Evolutionary conservation across 2,113 vertebrate genomes (phyloP), one percentile per base, ranked within the genome.

Genomic region (Centrocercus urophasianus): DNA sequence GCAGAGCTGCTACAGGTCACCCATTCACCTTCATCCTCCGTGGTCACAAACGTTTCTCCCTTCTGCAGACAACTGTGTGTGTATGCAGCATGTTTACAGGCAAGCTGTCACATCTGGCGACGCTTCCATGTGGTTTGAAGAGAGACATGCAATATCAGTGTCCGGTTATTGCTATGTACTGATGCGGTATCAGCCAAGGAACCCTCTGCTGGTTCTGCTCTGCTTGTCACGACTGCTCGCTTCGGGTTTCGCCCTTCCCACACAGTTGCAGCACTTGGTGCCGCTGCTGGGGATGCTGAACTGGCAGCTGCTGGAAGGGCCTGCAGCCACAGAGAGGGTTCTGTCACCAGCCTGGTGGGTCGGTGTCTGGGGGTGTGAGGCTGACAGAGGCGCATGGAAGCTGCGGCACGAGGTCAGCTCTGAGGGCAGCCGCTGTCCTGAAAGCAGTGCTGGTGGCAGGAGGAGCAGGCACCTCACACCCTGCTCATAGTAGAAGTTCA

Each of bases 161-260:
- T 88, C 80, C 87, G 79, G 79, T 94, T 95, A 96, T 96, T 97
- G 95, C 97, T 95, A 85, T 86, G 86, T 92, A 90, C 85, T 86
- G 90, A 94, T 93, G 86, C 69, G 82, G 91, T 86, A 93, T 92
- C 83, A 16, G 93, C 40, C 43, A 91, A 88, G 32, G 93, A 90
- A 90, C 12, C 17, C 77, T 74, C 61, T n/a, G 67, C 77, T n/a
- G 22, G 57, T 72, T 54, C 88, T 84, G 89, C 34, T 65, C 74
- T 83, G 56, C 36, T 83, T 52, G 57, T 60, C 71, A 65, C 30
- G 71, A 81, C 36, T 43, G 66, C 85, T 65, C 0, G 0, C 43
- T 13, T 69, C 56, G 48, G 47, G 45, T 11, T 2, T 13, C 14
- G 6, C 64, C 75, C 50, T 66, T 36, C 4, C 18, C 20, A 50